Base-by-base conservation (phyloP, 2,888 invertebrate species). In the Crocallis elinguaria region DNA sequence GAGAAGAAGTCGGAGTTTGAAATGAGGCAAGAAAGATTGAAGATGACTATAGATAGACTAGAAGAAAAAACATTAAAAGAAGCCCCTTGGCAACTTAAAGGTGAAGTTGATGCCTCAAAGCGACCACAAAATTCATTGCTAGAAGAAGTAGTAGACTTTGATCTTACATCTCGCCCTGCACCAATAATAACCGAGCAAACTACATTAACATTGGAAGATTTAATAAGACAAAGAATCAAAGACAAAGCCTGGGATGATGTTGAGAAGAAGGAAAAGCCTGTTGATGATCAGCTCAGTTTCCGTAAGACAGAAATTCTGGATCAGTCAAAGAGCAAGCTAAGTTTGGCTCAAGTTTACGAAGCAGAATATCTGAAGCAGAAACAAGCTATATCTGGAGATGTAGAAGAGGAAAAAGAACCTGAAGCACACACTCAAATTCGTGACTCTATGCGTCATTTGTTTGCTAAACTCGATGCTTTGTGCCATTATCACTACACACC, bases 161-260 rank as follows among this genome's bases (percentile, higher is more conserved):
- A 98, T 75, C 92, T 96, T 16, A 95, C 95, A 0, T 92, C 94
- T 1, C 92, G 96, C 72, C 96, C 97, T 49, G 96, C 98, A 1
- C 98, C 98, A 1, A 93, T 97, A 0, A 97, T 99, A 36, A 99
- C 98, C 0, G 97, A 98, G 77, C 95, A 98, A 79, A 97, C 97
- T 0, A 98, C 98, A 0, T 73, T 95, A 3, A 95, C 94, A 36
- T 84, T 99, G 36, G 99, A 99, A 86, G 97, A 97, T 63, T 94
- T 99, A 9, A 98, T 99, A n/a, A 94, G 89, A 62, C 97, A 96
- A 75, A 93, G 99, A 70, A 96, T 99, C 25, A 98, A 97, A 86
- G 98, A 99, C 74, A 94, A 96, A 90, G 95, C 95, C 0, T 99
- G 97, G 95, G 98, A 99, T 80, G 98, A 99, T 83, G 98, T 98